phyloP scores from a whole-genome alignment of 2,113 vertebrate species.

The Myotis yumanensis region DNA sequence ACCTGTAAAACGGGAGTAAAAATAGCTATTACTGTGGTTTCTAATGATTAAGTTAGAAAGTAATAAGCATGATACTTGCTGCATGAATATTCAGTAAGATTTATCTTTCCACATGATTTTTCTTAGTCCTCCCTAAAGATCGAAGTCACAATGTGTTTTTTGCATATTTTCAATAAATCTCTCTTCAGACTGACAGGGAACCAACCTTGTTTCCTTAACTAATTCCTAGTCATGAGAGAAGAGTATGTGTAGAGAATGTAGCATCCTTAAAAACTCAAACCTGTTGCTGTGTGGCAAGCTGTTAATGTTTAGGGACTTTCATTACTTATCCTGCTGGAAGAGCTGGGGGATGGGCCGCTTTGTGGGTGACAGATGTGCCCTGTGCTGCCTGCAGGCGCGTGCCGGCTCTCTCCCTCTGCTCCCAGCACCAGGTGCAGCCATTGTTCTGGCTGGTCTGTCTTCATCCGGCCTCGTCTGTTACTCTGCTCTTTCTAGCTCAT shows the following conservation, averaged over 20 bases:
- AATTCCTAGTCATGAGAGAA: constrained; percentile 59
- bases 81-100: constrained; percentile 9
- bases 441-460: constrained; percentile 91
- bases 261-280: constrained; percentile 75
- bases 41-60: constrained; percentile 44
- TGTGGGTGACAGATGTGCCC: constrained; percentile 91
- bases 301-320: constrained; percentile 68
- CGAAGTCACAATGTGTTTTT: neutral
- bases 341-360: constrained; percentile 74
- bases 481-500: constrained; percentile 84
- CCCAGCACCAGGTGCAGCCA: constrained; percentile 95
- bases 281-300: constrained; percentile 85
- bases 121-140: neutral
- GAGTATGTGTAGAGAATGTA: constrained; percentile 22
- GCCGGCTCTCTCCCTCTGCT: constrained; percentile 85
- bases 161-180: constrained; percentile 34
- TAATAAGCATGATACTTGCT: neutral
- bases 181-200: neutral
- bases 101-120: constrained; percentile 46
- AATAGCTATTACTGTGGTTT: neutral
- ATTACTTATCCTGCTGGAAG: constrained; percentile 70
- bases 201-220: constrained; percentile 50
- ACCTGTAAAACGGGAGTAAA: constrained; percentile 50
- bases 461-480: constrained; percentile 86
- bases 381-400: constrained; percentile 87